Base-by-base conservation (phyloP, 2,797 vertebrate species). In the Serranus cabrilla region DNA sequence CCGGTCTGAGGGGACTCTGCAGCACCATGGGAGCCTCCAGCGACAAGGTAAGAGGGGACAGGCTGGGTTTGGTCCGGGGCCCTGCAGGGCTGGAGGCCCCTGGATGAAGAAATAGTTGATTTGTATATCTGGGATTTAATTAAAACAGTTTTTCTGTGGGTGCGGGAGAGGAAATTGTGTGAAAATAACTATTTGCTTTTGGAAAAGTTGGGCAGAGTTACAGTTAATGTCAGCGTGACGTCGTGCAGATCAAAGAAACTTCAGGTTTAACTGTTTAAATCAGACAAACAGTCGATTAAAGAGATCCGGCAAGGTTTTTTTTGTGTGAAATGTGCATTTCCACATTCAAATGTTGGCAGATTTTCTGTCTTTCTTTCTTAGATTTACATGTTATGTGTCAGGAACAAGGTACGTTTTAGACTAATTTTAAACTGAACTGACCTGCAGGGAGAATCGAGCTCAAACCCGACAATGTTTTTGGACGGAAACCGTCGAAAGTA, bases 21-120 rank as follows among this genome's bases (percentile, higher is more conserved):
- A 59, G 85, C 85, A 91, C 59, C 87, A 95, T 92, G 76, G 76
- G 73, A 62, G 65, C 83, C 74, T 86, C 78, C 67, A 82, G 59
- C 60, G 40, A 69, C 73, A 94, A 93, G 91, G 91, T 92, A 88
- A 90, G 88, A 42, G 40, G 39, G 9, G 42, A 45, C 1, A 39
- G 9, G 12, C 47, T 20, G 25, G 5, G 7, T 57, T 21, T 25
- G 31, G 37, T 0, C 45, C 0, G 4, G 12, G 54, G 39, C 21
- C 50, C 37, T 59, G 39, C 43, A 52, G 60, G 21, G 25, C 10
- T 57, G 39, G 43, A 55, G 5, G 9, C 11, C 17, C 1, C 13
- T 9, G 59, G 34, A 58, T 9, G 11, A 0, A 43, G 2, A 13
- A 60, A 17, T 12, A 20, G 2, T 18, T 45, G 2, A 51, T 51